Percentiles rank a stretch among this genome's conserved stretches.
phyloP scores from a whole-genome alignment of 2,888 invertebrate genomes.

The Molanna angustata region DNA sequence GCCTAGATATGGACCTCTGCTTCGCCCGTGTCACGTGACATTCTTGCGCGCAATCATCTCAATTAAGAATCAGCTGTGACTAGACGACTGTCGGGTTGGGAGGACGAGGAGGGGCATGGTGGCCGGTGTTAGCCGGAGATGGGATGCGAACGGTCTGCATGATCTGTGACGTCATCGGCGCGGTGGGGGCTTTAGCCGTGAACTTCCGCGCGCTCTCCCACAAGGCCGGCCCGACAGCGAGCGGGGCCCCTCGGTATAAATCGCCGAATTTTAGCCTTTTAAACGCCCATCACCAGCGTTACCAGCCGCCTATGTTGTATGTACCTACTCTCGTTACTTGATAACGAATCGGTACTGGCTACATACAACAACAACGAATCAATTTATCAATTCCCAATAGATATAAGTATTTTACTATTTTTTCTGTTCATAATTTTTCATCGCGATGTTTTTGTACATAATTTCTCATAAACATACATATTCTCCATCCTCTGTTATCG shows the following conservation, averaged over 20 bases:
- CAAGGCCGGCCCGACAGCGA: constrained; percentile 47
- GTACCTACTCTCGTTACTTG: too few relatives aligned
- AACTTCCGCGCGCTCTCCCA: constrained; percentile 49
- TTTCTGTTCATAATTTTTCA: too few relatives aligned
- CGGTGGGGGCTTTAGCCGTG: constrained; percentile 38
- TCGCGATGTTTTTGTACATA: too few relatives aligned
- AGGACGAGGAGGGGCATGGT: neutral
- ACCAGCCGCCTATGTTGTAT: too few relatives aligned
- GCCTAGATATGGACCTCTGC: neutral
- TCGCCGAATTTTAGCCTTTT: neutral
- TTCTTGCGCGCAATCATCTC: neutral
- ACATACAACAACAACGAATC: too few relatives aligned
- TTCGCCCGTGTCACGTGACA: neutral
- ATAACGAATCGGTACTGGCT: too few relatives aligned
- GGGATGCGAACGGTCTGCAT: neutral
- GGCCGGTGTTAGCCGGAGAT: neutral
- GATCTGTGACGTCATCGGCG: constrained; percentile 8
- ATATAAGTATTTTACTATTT: too few relatives aligned
- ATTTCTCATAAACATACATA: too few relatives aligned
- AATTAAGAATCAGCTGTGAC: constrained; percentile 6
- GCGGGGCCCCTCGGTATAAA: constrained; percentile 16
- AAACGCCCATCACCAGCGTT: neutral
- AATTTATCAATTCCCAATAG: too few relatives aligned
- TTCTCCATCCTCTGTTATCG: too few relatives aligned
- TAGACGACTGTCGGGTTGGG: neutral